A percentile compares a stretch with the other conserved stretches of the same genome.
Conservation (phyloP, 2,888 invertebrate genomes). For the Rhaphigaster nebulosa region DNA sequence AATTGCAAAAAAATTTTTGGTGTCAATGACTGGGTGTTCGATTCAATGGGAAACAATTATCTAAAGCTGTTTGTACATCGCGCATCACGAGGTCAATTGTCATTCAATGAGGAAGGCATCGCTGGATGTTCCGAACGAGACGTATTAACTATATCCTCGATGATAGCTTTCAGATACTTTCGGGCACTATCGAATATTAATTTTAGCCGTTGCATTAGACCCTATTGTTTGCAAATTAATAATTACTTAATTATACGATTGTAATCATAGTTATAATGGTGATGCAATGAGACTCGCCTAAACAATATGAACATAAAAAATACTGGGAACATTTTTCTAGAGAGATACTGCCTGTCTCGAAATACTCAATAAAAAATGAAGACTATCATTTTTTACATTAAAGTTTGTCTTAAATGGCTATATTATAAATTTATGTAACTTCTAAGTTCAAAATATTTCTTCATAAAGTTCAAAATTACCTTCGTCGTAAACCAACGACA, state of each 20-base stretch:
- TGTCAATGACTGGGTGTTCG: not conserved
- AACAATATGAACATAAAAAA: constrained; percentile 5
- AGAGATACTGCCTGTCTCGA: not conserved
- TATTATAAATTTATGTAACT: too few relatives aligned
- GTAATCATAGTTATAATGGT: constrained; percentile 20
- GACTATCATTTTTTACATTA: too few relatives aligned
- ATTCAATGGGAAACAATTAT: constrained; percentile 12
- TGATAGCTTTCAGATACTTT: not conserved
- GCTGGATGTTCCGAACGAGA: not conserved
- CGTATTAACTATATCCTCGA: not conserved
- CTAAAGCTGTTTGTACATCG: not conserved
- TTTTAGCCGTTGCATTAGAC: not conserved
- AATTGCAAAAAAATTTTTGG: constrained; percentile 14
- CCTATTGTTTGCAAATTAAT: not conserved
- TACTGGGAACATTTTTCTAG: not conserved
- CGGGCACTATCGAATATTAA: not conserved
- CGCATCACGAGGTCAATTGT: not conserved
- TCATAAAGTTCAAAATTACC: too few relatives aligned
- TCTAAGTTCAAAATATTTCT: too few relatives aligned
- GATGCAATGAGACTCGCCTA: not conserved
- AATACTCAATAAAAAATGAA: not conserved
- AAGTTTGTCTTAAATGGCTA: too few relatives aligned
- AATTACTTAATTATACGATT: not conserved
- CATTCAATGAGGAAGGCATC: not conserved
- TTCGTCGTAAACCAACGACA: too few relatives aligned